Evolutionary conservation across 2,888 invertebrate genomes (phyloP), one percentile per base, ranked within the genome.

Genomic region (Oasisia sp.): DNA sequence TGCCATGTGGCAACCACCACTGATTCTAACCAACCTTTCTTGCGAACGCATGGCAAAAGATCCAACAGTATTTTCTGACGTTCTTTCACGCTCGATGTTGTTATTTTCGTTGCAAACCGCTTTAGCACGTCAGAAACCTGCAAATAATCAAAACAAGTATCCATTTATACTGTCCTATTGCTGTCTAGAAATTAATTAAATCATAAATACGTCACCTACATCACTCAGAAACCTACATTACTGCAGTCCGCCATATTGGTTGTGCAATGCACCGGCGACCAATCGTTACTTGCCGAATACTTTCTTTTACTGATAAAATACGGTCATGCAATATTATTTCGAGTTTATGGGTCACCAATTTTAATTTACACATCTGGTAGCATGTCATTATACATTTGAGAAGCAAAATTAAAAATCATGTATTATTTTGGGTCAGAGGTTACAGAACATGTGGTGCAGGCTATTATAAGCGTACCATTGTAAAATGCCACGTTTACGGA

Each of bases 71-170:
- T 94, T 92, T 94, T 92, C 7, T 94, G 93, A 91, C 95, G 93
- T 91, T 95, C 95, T 91, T 94, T 95, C 19, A 95, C 95, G 93
- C 95, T 95, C 8, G 95, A 94, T 19, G 94, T 94, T 11, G 94
- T 94, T 19, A 96, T 94, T 92, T 95, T 95, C 91, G 94, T 94
- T 9, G 95, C 95, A 94, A 95, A 95, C 92, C 92, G 94, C 93
- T 95, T 95, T 92, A 96, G 50, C 32, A 44, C 91, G 19, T 91
- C 91, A 19, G 91, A 27, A 44, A 45, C 50, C 91, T 91, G 50
- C 38, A 91, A 91, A 44, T 12, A 32, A 90, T 19, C 5, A 4
- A 74, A 74, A 8, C 27, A 74, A 27, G 7, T 7, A 74, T 27
- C 19, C 74, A 74, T 74, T n/a, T 19, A 74, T 74, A 27, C 27